Conservation (phyloP, 1,140 invertebrate genomes). For the Megalonaias nervosa region DNA sequence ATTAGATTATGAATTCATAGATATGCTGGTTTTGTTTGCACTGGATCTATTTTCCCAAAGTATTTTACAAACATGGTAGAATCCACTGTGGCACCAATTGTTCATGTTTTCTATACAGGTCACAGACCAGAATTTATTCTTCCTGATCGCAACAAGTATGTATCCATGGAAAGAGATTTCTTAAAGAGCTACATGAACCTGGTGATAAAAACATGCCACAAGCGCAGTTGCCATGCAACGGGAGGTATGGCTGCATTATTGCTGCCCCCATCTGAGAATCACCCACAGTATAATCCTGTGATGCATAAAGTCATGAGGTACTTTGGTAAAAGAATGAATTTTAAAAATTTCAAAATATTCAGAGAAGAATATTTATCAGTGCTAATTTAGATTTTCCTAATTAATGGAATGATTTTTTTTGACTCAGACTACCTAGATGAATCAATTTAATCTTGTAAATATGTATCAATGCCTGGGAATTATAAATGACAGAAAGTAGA, state of each 20-base stretch:
- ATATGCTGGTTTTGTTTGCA: not conserved
- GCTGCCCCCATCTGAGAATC: conserved; percentile 54
- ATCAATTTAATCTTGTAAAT: no score
- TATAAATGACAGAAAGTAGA: no score
- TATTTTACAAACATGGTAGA: not conserved
- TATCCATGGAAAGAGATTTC: conserved; percentile 79
- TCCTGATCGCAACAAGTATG: conserved; percentile 81
- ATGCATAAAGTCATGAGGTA: no score
- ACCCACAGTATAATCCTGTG: no score
- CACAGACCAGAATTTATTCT: conserved; percentile 76
- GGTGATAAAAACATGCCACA: conserved; percentile 78
- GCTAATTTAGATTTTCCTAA: no score
- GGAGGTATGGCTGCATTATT: conserved; percentile 81
- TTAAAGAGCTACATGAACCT: conserved; percentile 78
- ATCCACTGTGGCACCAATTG: not conserved
- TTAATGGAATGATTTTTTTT: no score
- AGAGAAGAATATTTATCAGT: no score
- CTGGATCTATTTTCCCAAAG: not conserved
- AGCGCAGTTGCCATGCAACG: conserved; percentile 77
- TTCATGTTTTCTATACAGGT: conserved; percentile 65
- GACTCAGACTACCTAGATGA: no score
- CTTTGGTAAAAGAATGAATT: no score
- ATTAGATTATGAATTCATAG: not conserved
- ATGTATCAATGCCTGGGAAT: no score
- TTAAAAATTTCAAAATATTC: no score